Evolutionary conservation across 2,888 invertebrate genomes (phyloP).

Genomic region (Ochlodes sylvanus): DNA sequence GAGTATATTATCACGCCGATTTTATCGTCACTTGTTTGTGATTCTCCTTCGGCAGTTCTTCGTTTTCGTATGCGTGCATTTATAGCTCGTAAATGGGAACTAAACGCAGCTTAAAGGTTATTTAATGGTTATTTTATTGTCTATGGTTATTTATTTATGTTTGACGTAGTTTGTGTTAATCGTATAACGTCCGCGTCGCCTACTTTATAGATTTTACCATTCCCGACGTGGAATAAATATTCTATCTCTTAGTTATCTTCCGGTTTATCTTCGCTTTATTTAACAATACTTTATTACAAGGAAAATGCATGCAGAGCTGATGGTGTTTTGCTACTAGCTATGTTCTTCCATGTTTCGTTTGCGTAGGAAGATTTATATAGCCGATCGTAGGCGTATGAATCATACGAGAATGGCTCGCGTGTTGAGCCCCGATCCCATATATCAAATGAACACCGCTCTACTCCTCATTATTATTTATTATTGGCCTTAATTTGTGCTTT

Average conservation of each 20-base stretch:
- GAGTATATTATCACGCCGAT: slow-evolving; percentile 35
- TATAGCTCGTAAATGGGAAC: slow-evolving; percentile 45
- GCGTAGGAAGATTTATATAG: slow-evolving; percentile 24
- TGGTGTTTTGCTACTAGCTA: not conserved
- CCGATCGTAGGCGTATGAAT: slow-evolving; percentile 23
- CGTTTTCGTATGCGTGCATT: slow-evolving; percentile 46
- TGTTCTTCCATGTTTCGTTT: slow-evolving; percentile 6
- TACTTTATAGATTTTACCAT: slow-evolving; percentile 10
- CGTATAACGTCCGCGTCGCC: not conserved
- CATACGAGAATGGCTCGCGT: slow-evolving; percentile 15
- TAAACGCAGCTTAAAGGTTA: slow-evolving; percentile 35
- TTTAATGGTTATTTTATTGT: slow-evolving; percentile 33
- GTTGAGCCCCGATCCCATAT: slow-evolving; percentile 2
- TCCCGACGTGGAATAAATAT: not conserved
- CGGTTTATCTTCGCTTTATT: not conserved
- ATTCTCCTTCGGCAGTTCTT: slow-evolving; percentile 39
- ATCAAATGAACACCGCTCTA: slow-evolving; percentile 31
- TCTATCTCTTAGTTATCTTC: not conserved
- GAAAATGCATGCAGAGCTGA: not conserved
- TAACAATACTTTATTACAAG: not conserved
- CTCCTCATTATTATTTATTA: slow-evolving; percentile 45
- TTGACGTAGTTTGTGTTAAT: not conserved
- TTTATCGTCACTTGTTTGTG: slow-evolving; percentile 40
- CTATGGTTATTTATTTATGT: slow-evolving; percentile 17
- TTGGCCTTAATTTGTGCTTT: slow-evolving; percentile 69